phyloP scores from a whole-genome alignment of 2,113 vertebrate species.

The Thalassoma bifasciatum region DNA sequence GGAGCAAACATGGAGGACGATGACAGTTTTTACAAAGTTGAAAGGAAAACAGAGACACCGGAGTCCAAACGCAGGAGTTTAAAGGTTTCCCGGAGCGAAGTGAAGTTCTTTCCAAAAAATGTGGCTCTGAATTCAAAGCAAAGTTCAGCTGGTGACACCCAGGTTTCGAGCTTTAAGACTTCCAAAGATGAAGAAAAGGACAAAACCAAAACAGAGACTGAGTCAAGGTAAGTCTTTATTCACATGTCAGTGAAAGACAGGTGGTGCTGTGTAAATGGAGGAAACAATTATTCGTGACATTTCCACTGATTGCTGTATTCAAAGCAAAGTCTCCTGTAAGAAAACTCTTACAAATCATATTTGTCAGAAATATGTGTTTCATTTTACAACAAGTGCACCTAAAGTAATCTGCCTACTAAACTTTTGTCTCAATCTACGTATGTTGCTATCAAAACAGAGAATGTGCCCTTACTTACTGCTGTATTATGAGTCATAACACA shows the following conservation, averaged over 20 bases:
- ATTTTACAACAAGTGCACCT: neutral
- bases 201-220: conserved; percentile 18
- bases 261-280: neutral
- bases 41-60: conserved; percentile 76
- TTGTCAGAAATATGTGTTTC: conserved; percentile 12
- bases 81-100: conserved; percentile 76
- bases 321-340: neutral
- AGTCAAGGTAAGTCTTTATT: conserved; percentile 58
- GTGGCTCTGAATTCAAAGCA: conserved; percentile 56
- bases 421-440: conserved; percentile 1
- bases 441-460: conserved; percentile 6
- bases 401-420: neutral
- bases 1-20: conserved; percentile 61
- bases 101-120: conserved; percentile 75
- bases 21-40: conserved; percentile 59
- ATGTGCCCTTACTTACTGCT: conserved; percentile 5
- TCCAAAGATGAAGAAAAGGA: conserved; percentile 42
- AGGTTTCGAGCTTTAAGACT: conserved; percentile 6
- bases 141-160: neutral
- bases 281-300: conserved; percentile 4
- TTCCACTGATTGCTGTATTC: neutral
- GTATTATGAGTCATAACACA: conserved; percentile 58
- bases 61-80: conserved; percentile 81
- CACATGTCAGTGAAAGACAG: neutral
- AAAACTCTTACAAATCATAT: neutral